Percentiles rank a stretch among this genome's conserved stretches.
These are phyloP conservation scores for Nasua narica DNA, from an alignment of 2,797 vertebrate species.

Conservation along the genomic window DNA sequence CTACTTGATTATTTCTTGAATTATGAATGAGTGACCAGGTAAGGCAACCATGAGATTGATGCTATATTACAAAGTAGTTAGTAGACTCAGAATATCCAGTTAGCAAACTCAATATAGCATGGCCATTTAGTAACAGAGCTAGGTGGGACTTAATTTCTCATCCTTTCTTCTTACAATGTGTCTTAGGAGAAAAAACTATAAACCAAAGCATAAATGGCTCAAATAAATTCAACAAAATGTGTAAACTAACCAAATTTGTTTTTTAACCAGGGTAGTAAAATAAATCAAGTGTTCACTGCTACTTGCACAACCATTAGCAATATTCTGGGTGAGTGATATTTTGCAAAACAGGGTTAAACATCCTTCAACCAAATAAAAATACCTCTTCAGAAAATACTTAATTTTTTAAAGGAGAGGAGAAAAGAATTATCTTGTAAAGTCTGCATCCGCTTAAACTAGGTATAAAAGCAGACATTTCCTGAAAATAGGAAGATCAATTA, in stretches of 20 bases:
- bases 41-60: background rate
- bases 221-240: slow-evolving; percentile 25
- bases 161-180: background rate
- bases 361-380: slow-evolving; percentile 6
- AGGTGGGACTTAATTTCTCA: background rate
- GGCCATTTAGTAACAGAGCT: background rate
- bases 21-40: background rate
- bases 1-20: background rate
- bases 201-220: background rate
- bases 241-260: background rate
- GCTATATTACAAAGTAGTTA: background rate
- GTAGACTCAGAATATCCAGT: background rate
- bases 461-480: background rate
- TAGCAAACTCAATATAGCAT: background rate
- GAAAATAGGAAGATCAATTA: background rate
- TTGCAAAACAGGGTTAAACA: slow-evolving; percentile 2
- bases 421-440: background rate
- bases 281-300: slow-evolving; percentile 7
- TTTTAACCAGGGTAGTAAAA: background rate
- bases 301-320: background rate
- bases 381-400: background rate
- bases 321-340: background rate
- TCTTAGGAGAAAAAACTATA: slow-evolving; percentile 32
- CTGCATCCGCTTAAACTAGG: background rate
- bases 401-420: background rate